Percentiles rank a stretch among this genome's conserved stretches.
phyloP scores from a whole-genome alignment of 1,140 invertebrate genomes.

The Conus betulinus region DNA sequence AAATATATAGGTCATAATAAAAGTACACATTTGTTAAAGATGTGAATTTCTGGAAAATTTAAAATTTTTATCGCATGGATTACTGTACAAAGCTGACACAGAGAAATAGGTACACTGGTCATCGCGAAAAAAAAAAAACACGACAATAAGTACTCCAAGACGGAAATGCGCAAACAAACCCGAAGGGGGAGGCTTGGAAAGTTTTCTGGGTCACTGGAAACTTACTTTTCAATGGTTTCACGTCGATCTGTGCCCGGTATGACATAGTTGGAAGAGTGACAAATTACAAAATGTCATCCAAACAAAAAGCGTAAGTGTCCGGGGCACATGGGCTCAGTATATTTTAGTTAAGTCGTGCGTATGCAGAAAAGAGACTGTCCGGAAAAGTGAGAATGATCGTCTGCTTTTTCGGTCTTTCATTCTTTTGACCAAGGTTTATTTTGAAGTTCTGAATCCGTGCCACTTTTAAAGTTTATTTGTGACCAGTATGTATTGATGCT shows the following conservation, averaged over 20 bases:
- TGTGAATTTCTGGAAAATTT: too few relatives aligned
- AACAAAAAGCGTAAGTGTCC: slow-evolving; percentile 30
- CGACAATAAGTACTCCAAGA: background rate
- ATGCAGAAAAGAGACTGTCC: background rate
- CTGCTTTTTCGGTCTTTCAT: background rate
- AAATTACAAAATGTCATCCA: slow-evolving; percentile 19
- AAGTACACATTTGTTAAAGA: too few relatives aligned
- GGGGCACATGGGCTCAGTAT: background rate
- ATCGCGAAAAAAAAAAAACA: background rate
- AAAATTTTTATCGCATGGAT: too few relatives aligned
- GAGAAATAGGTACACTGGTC: too few relatives aligned
- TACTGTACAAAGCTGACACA: too few relatives aligned
- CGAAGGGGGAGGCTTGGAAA: background rate
- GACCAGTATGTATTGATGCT: too few relatives aligned
- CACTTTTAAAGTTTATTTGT: too few relatives aligned
- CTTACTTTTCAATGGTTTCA: background rate
- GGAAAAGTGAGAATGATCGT: background rate
- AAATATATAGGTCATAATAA: too few relatives aligned
- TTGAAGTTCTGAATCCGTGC: too few relatives aligned
- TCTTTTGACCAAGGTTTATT: too few relatives aligned
- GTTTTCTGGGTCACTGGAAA: background rate
- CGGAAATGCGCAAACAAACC: background rate
- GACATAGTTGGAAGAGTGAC: background rate
- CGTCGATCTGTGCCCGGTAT: background rate
- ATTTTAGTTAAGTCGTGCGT: background rate